Evolutionary conservation across 2,113 vertebrate genomes (phyloP).

Genomic region (Neogale vison): DNA sequence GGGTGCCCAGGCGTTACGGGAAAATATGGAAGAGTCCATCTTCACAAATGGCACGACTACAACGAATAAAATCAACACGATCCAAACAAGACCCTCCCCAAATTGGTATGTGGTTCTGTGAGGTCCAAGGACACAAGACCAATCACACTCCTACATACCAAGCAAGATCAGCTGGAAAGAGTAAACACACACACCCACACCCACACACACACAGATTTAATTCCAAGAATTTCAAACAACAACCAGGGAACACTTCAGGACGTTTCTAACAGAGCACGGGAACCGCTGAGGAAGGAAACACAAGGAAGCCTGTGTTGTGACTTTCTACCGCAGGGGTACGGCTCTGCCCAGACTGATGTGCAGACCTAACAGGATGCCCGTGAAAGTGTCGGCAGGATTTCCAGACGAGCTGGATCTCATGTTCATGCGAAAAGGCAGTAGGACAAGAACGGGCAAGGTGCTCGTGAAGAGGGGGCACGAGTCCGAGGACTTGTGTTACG

Average conservation of each 20-base stretch:
- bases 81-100: background rate
- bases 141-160: fast-evolving
- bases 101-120: background rate
- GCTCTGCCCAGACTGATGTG: background rate
- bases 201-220: background rate
- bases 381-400: background rate
- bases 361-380: too few species aligned
- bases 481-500: background rate
- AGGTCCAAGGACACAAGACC: background rate
- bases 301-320: background rate
- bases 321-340: fast-evolving
- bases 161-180: background rate
- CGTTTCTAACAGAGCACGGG: background rate
- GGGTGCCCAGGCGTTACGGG: background rate
- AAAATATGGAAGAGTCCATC: background rate
- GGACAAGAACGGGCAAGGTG: background rate
- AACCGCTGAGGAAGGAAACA: background rate
- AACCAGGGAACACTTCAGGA: background rate
- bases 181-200: too few species aligned
- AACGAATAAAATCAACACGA: background rate
- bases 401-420: background rate
- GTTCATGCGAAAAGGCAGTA: background rate
- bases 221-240: background rate
- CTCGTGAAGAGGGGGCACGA: background rate
- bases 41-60: background rate